A percentile compares a stretch with the other conserved stretches of the same genome.
Evolutionary conservation across 2,888 invertebrate genomes (phyloP).

Genomic region (Dermolepida albohirtum): DNA sequence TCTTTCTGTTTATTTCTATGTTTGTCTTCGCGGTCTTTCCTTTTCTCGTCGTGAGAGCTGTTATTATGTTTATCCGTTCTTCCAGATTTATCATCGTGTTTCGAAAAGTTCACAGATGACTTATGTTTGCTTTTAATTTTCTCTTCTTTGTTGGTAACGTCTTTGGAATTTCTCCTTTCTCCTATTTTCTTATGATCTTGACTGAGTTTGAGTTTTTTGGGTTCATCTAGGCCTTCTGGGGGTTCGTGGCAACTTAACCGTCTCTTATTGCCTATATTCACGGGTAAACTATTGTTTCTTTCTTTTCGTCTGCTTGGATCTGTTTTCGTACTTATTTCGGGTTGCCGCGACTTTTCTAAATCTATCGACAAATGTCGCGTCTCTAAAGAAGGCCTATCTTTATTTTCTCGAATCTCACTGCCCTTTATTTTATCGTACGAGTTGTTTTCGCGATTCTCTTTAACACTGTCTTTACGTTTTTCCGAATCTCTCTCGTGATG

Average conservation of each 20-base stretch:
- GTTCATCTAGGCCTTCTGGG: constrained; percentile 69
- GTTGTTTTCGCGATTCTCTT: constrained; percentile 67
- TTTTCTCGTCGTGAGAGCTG: constrained; percentile 63
- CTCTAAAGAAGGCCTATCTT: constrained; percentile 58
- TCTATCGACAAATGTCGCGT: constrained; percentile 67
- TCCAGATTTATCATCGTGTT: constrained; percentile 70
- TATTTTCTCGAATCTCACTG: constrained; percentile 55
- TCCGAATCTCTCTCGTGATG: constrained; percentile 64
- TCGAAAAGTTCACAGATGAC: constrained; percentile 70
- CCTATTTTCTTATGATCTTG: constrained; percentile 66
- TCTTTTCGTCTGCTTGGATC: constrained; percentile 69
- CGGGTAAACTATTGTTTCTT: constrained; percentile 73
- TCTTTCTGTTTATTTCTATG: constrained; percentile 55
- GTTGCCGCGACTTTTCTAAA: constrained; percentile 62
- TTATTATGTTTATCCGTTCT: constrained; percentile 71
- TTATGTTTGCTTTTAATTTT: constrained; percentile 68
- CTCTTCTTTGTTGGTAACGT: constrained; percentile 64
- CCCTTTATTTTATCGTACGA: constrained; percentile 67
- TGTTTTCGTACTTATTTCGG: constrained; percentile 53
- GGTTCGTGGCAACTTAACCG: constrained; percentile 84
- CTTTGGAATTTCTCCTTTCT: constrained; percentile 80
- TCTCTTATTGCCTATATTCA: constrained; percentile 76
- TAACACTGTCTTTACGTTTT: constrained; percentile 64
- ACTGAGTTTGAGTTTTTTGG: constrained; percentile 73
- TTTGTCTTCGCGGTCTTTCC: constrained; percentile 56